These are phyloP conservation scores for Drosophila parvula DNA, from an alignment of 1,140 invertebrate species.

Conservation along the genomic window DNA sequence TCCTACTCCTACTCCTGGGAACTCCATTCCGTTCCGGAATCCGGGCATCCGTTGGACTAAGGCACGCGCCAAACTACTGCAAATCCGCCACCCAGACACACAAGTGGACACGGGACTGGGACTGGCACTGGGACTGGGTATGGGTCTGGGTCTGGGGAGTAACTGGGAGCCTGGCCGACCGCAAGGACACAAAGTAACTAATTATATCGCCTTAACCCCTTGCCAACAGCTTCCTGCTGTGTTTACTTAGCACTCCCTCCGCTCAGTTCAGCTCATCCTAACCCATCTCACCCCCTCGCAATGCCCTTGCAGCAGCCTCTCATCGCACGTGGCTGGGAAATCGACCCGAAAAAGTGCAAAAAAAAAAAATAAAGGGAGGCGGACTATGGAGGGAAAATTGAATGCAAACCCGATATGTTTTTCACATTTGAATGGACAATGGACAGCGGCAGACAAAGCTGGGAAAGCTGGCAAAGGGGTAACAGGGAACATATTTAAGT, in stretches of 20 bases:
- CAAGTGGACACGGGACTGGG: constrained; percentile 8
- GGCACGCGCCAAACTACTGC: constrained; percentile 69
- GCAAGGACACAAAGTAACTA: constrained; percentile 79
- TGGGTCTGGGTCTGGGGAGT: neutral
- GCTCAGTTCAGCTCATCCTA: neutral
- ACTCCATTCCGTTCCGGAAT: constrained; percentile 34
- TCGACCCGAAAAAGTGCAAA: constrained; percentile 26
- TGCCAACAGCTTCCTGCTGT: constrained; percentile 52
- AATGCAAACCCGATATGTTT: constrained; percentile 65
- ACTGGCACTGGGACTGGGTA: neutral
- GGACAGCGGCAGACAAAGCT: constrained; percentile 10
- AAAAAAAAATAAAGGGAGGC: constrained; percentile 1
- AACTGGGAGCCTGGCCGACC: constrained; percentile 28
- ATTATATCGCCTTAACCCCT: constrained; percentile 79
- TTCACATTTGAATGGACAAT: constrained; percentile 70
- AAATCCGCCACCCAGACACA: constrained; percentile 44
- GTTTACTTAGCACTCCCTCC: constrained; percentile 55
- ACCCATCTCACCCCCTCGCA: constrained; percentile 7
- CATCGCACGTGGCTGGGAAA: constrained; percentile 60
- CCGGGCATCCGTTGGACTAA: constrained; percentile 25
- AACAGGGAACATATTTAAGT: constrained; percentile 50
- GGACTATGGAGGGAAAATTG: constrained; percentile 37
- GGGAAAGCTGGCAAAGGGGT: constrained; percentile 4
- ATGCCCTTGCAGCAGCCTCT: constrained; percentile 1
- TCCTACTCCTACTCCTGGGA: neutral